A percentile compares a stretch with the other conserved stretches of the same genome.
phyloP scores from a whole-genome alignment of 64 coral and sea anemone species.

The Dendrophyllia cribrosa region DNA sequence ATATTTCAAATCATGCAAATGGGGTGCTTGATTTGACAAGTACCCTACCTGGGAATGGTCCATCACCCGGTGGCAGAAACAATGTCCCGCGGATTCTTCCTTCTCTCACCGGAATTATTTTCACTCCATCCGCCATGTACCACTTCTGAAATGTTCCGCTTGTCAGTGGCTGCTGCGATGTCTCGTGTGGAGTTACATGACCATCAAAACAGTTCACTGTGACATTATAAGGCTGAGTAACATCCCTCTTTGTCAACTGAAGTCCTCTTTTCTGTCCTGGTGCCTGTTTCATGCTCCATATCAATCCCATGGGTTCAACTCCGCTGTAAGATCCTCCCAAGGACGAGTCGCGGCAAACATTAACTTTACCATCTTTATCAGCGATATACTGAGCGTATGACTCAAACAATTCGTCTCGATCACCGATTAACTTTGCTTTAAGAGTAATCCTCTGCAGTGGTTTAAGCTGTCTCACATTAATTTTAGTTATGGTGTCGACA shows the following conservation, averaged over 20 bases:
- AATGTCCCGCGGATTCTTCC: slow-evolving; percentile 76
- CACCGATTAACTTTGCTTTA: slow-evolving; percentile 52
- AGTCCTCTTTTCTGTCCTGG: slow-evolving; percentile 29
- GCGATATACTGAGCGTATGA: slow-evolving; percentile 69
- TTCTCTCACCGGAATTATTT: slow-evolving; percentile 59
- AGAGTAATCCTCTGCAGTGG: slow-evolving; percentile 56
- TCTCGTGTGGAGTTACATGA: slow-evolving; percentile 2
- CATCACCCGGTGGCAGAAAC: slow-evolving; percentile 78
- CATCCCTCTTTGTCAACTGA: slow-evolving; percentile 49
- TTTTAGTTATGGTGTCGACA: slow-evolving; percentile 33
- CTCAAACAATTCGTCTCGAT: slow-evolving; percentile 57
- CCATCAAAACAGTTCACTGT: slow-evolving; percentile 44
- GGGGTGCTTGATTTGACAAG: neutral
- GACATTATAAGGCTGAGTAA: slow-evolving; percentile 47
- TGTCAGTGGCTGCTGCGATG: neutral
- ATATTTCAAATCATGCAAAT: no score
- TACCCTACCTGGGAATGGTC: slow-evolving; percentile 80
- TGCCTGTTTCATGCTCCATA: slow-evolving; percentile 61
- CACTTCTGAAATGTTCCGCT: slow-evolving; percentile 23
- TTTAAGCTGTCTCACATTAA: slow-evolving; percentile 19
- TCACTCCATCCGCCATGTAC: slow-evolving; percentile 61
- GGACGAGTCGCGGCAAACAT: slow-evolving; percentile 31
- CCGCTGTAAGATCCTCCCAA: slow-evolving; percentile 62
- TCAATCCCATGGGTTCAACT: slow-evolving; percentile 78
- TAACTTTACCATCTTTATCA: slow-evolving; percentile 47